Evolutionary conservation across 2,888 invertebrate genomes (phyloP).

Genomic region (Volucella zonaria): DNA sequence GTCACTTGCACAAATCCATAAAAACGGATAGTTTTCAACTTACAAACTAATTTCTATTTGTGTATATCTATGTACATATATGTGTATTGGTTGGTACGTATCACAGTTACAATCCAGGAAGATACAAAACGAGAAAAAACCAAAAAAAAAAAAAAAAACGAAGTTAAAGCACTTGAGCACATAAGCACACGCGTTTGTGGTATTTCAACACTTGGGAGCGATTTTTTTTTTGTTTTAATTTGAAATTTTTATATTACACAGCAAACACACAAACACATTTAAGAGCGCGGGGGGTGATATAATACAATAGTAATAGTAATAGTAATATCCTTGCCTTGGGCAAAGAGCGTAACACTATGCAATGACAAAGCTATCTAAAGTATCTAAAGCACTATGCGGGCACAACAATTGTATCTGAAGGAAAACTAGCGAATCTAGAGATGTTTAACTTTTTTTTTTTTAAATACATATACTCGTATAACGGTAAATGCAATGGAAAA

Average conservation of each 20-base stretch:
- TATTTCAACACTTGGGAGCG: not conserved
- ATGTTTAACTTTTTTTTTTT: no score
- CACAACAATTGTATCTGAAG: slow-evolving; percentile 56
- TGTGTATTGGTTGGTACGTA: slow-evolving; percentile 26
- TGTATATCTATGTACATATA: slow-evolving; percentile 3
- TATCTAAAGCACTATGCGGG: slow-evolving; percentile 52
- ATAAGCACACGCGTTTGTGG: slow-evolving; percentile 56
- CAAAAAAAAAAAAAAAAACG: slow-evolving; percentile 8
- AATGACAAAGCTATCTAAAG: slow-evolving; percentile 38
- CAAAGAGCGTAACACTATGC: slow-evolving; percentile 27
- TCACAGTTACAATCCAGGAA: slow-evolving; percentile 69
- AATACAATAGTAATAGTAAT: not conserved
- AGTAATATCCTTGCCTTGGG: slow-evolving; percentile 22
- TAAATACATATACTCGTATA: no score
- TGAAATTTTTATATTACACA: slow-evolving; percentile 20
- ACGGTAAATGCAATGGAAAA: slow-evolving; percentile 29
- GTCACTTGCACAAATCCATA: slow-evolving; percentile 16
- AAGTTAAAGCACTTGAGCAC: slow-evolving; percentile 70
- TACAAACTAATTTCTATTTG: slow-evolving; percentile 22
- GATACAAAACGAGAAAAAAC: slow-evolving; percentile 7
- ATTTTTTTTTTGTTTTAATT: slow-evolving; percentile 3
- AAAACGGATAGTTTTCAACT: slow-evolving; percentile 33
- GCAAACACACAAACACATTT: not conserved
- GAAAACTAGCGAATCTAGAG: slow-evolving; percentile 39
- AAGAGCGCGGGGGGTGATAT: not conserved